Evolutionary conservation across 2,888 invertebrate species (phyloP).

Genomic region (Dorcus parallelipipedus): DNA sequence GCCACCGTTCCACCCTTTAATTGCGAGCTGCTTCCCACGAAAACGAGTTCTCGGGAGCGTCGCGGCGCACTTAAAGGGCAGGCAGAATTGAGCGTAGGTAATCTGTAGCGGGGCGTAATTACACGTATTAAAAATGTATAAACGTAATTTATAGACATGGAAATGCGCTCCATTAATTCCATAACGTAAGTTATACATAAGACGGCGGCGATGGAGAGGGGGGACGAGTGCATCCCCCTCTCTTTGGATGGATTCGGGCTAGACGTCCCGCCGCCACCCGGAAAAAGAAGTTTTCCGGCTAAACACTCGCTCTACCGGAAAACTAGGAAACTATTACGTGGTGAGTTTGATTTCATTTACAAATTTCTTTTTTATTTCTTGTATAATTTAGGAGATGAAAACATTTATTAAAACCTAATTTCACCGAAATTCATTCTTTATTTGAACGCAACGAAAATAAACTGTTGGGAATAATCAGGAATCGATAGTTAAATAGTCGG

Average conservation of each 20-base stretch:
- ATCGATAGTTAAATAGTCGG: no score
- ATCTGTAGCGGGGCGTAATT: conserved; percentile 2
- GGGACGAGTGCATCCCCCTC: neutral
- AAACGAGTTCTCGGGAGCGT: no score
- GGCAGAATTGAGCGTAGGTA: no score
- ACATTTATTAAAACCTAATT: no score
- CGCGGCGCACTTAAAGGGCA: no score
- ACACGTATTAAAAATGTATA: conserved; percentile 16
- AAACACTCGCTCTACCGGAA: conserved; percentile 21
- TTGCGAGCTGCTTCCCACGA: no score
- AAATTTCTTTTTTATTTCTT: neutral
- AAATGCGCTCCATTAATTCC: conserved; percentile 11
- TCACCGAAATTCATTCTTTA: no score
- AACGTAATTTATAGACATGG: conserved; percentile 10
- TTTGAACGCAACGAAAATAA: no score
- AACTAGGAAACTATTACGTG: conserved; percentile 15
- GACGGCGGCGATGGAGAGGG: neutral
- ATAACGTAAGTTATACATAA: conserved; percentile 5
- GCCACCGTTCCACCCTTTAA: no score
- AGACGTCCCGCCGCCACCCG: neutral
- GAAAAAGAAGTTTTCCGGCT: conserved; percentile 14
- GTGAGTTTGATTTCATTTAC: neutral
- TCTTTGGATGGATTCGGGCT: neutral
- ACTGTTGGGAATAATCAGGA: no score
- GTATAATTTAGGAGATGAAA: no score